Conservation (phyloP, 2,888 invertebrate species). For the Urechis unicinctus region DNA sequence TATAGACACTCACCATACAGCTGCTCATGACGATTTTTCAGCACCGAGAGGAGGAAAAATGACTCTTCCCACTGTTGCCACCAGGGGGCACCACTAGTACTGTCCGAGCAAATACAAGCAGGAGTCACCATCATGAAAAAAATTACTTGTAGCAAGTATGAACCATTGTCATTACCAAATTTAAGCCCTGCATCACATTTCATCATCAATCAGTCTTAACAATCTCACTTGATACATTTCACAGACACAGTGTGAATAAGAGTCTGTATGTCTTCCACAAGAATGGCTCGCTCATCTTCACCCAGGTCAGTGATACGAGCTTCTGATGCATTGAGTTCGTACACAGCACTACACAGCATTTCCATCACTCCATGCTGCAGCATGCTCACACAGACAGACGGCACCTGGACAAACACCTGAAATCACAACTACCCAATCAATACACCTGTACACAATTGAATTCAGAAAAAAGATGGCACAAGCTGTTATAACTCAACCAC, state of each 20-base stretch:
- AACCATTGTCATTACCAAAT: too few species aligned
- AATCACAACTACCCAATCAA: too few species aligned
- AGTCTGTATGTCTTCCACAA: background rate
- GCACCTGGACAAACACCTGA: background rate
- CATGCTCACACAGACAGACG: background rate
- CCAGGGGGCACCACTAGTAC: background rate
- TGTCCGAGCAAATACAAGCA: too few species aligned
- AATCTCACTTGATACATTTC: too few species aligned
- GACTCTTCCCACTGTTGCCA: background rate
- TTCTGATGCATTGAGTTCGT: background rate
- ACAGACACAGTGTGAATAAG: background rate
- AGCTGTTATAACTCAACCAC: too few species aligned
- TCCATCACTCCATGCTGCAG: background rate
- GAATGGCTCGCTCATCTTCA: background rate
- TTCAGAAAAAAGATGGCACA: too few species aligned
- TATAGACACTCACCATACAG: too few species aligned
- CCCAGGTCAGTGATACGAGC: background rate
- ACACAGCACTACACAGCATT: background rate
- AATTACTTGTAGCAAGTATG: background rate
- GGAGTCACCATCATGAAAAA: background rate
- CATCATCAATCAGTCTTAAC: too few species aligned
- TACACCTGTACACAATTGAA: too few species aligned
- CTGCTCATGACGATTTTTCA: too few species aligned
- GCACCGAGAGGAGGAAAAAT: slow-evolving; percentile 15
- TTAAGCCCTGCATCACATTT: too few species aligned